Evolutionary conservation across 92 coral and sea anemone genomes (phyloP), one percentile per base, ranked within the genome.

Genomic region (Metridium senile): DNA sequence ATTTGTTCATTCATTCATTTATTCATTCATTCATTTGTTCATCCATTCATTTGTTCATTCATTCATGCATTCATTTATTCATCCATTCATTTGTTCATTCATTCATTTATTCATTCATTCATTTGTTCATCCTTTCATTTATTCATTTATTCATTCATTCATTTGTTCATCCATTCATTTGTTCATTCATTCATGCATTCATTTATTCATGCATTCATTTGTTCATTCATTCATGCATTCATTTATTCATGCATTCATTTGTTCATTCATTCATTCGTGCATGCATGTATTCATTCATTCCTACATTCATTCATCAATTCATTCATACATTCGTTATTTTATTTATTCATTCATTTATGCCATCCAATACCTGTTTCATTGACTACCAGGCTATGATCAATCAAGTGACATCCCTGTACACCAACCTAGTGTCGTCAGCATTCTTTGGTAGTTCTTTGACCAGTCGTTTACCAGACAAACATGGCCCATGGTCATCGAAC

Each of bases 401-500:
- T 30, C 90, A 89, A 34, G 89, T 95, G 66, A 88, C 99, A 11
- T 74, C 82, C 19, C 59, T 84, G 72, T 95, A 95, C 86, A 86
- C 97, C 13, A 88, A 75, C 62, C 82, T 89, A n/a, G 87, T 93
- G n/a, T 84, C 76, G 56, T 87, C 90, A 22, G 97, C 97, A 19
- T 93, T 95, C 78, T 80, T 95, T n/a, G 93, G 89, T 54, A 87
- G 74, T 72, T 79, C 89, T 0, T 28, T 80, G 23, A 68, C 86
- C 62, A 88, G 70, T 2, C 74, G 73, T 27, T 65, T 21, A 32
- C 34, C 79, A 21, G 93, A 94, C 33, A 85, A 84, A 34, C 88
- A 77, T 46, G 76, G 86, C 21, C 62, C 31, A 18, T 95, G 99
- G 99, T 87, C 72, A 62, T 84, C 85, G 68, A 76, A 72, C 32